These are phyloP conservation scores for Camelus dromedarius DNA, from an alignment of 2,113 vertebrate species.

Conservation along the genomic window DNA sequence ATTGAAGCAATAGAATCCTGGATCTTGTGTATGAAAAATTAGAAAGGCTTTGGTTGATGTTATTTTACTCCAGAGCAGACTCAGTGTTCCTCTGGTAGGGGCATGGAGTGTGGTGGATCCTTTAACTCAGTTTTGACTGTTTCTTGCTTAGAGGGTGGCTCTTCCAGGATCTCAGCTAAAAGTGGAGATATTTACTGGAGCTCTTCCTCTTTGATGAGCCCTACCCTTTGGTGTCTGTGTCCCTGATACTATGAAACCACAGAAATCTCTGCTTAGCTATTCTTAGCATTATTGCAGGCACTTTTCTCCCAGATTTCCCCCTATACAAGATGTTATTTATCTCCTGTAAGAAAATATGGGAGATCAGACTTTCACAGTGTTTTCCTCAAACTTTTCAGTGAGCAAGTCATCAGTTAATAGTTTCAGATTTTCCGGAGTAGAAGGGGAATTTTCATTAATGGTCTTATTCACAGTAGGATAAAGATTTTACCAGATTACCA, in stretches of 20 bases:
- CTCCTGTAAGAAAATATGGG: not conserved
- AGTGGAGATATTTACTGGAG: not conserved
- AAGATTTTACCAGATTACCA: not conserved
- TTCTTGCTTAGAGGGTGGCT: not conserved
- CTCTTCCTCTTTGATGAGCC: not conserved
- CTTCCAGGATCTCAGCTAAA: not conserved
- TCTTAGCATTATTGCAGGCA: not conserved
- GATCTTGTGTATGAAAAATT: not conserved
- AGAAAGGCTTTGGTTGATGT: not conserved
- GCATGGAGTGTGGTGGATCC: not conserved
- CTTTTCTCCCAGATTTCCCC: not conserved
- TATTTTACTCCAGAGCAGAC: not conserved
- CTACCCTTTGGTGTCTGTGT: not conserved
- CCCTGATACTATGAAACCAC: not conserved
- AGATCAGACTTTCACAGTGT: not conserved
- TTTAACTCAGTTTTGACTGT: not conserved
- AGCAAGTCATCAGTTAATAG: not conserved
- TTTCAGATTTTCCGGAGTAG: constrained; percentile 11
- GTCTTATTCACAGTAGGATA: not conserved
- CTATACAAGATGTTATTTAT: not conserved
- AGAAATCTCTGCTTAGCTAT: not conserved
- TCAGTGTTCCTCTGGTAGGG: not conserved
- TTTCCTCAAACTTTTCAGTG: not conserved
- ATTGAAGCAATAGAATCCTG: constrained; percentile 1
- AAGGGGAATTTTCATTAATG: not conserved